A percentile compares a stretch with the other conserved stretches of the same genome.
phyloP scores from a whole-genome alignment of 2,888 invertebrate species.

The Pyrocoelia pectoralis region DNA sequence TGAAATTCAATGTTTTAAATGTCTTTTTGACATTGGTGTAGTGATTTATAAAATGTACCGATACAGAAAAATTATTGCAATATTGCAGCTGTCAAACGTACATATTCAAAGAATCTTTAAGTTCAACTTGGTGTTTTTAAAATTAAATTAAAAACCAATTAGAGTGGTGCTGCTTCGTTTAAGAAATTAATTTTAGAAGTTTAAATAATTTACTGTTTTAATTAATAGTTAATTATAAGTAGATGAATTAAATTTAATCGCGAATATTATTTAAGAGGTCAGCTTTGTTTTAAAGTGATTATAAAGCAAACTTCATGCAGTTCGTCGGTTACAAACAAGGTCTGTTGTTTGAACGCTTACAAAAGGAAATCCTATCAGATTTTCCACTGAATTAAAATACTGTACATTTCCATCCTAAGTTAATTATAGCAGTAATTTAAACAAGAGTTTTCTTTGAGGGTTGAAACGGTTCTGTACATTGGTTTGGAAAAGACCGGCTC shows the following conservation, averaged over 20 bases:
- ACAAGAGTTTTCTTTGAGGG: not conserved
- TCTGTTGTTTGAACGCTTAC: not conserved
- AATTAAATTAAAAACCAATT: not conserved
- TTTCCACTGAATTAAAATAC: constrained; percentile 1
- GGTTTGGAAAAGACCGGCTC: too few species aligned
- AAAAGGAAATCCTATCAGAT: not conserved
- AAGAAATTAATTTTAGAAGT: not conserved
- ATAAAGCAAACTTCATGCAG: not conserved
- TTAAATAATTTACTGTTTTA: not conserved
- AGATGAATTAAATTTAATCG: not conserved
- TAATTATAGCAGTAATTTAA: not conserved
- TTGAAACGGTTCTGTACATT: not conserved
- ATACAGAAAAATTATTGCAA: too few species aligned
- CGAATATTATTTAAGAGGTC: not conserved
- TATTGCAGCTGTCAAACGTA: too few species aligned
- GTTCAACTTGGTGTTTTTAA: not conserved
- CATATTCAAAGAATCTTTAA: not conserved
- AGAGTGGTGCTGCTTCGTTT: not conserved
- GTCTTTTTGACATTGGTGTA: too few species aligned
- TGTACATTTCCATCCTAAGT: not conserved
- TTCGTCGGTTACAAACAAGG: not conserved
- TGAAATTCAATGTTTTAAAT: too few species aligned
- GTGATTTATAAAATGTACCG: too few species aligned
- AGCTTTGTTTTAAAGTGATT: not conserved
- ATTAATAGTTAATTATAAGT: not conserved